Evolutionary conservation across 2,888 invertebrate species (phyloP), one percentile per base, ranked within the genome.

Genomic region (Aphidius colemani): DNA sequence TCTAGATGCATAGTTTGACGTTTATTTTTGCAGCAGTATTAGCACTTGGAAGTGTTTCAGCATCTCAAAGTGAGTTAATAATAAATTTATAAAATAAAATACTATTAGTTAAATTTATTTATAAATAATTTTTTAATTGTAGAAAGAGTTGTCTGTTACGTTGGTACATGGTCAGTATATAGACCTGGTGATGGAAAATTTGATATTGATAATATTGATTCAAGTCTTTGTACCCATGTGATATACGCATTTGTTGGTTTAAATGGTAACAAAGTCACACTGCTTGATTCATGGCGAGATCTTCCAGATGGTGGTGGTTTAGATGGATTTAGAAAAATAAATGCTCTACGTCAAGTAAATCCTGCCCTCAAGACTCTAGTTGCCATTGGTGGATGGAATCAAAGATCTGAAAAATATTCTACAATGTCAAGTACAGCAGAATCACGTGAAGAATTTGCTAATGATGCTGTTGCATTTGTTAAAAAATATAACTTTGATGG

Each of bases 101-200:
- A 59, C 9, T 46, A 48, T 13, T 9, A 18, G 49, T 18, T 18
- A 5, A 48, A 30, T 49, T 6, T 7, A 49, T 62, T 10, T 9
- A 44, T n/a, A 5, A 43, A 8, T 7, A 9, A 8, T 13, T 4
- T 8, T n/a, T 48, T 57, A n/a, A 56, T 50, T 56, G 1, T 74
- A 90, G 89, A 88, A 71, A 83, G 86, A 66, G 82, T 92, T 0
- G 85, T 91, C 0, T 93, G 93, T 73, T 93, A 93, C 80, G 90
- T 88, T 70, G 91, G 91, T 3, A 88, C 89, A 7, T 93, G 93
- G 93, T 87, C 92, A 0, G 86, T 86, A 0, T 91, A 92, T 73
- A 85, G 93, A 45, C 78, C 77, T 0, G 87, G 86, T 0, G 75
- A 83, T 56, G 93, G 92, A 0, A 85, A 88, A 75, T 92, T 89